phyloP scores from a whole-genome alignment of 2,113 vertebrate genomes.

The Melanerpes aurifrons region DNA sequence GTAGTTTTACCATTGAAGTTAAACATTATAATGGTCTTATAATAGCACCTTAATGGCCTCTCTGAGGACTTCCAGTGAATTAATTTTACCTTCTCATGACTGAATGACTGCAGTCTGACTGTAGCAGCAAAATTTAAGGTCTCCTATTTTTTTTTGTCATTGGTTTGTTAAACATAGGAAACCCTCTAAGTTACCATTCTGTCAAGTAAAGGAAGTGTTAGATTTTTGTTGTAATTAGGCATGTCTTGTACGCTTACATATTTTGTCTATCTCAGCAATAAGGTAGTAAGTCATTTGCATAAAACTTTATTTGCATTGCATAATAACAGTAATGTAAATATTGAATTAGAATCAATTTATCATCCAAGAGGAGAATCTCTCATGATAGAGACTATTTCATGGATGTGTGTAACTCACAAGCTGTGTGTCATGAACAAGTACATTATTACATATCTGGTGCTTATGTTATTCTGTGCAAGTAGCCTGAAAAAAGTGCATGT shows the following conservation, averaged over 20 bases:
- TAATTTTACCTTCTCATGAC: slow-evolving; percentile 38
- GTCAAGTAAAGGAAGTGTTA: background rate
- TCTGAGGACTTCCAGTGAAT: slow-evolving; percentile 13
- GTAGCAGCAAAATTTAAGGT: background rate
- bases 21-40: slow-evolving; percentile 43
- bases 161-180: background rate
- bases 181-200: background rate
- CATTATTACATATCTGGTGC: background rate
- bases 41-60: slow-evolving; percentile 51
- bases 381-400: background rate
- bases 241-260: background rate
- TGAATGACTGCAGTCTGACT: background rate
- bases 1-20: slow-evolving; percentile 24
- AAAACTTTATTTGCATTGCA: background rate
- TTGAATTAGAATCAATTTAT: background rate
- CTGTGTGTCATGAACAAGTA: background rate
- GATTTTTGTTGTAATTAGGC: background rate
- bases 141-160: background rate
- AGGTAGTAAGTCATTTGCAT: background rate
- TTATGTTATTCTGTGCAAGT: background rate
- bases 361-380: background rate
- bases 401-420: background rate
- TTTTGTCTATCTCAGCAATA: background rate
- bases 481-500: background rate
- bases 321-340: background rate